Conservation (phyloP, 2,888 invertebrate species). For the Apodemia duryi region DNA sequence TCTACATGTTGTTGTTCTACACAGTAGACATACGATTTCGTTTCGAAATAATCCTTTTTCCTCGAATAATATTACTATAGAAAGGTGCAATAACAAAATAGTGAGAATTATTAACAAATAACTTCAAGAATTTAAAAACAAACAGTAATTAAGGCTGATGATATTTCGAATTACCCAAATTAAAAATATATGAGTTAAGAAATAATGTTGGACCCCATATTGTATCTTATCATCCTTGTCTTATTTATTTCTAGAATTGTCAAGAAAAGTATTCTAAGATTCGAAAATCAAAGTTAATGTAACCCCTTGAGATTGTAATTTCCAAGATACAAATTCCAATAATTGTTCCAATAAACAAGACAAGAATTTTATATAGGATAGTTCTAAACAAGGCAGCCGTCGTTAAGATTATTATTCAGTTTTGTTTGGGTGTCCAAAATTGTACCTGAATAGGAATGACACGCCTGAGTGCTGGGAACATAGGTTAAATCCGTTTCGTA, state of each 20-base stretch:
- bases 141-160: slow-evolving; percentile 51
- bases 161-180: slow-evolving; percentile 64
- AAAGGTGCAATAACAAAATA: slow-evolving; percentile 16
- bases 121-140: slow-evolving; percentile 34
- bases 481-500: slow-evolving; percentile 76
- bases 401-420: slow-evolving; percentile 78
- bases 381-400: slow-evolving; percentile 81
- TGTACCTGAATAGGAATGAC: slow-evolving; percentile 74
- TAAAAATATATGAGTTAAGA: slow-evolving; percentile 66
- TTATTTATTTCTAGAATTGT: neutral
- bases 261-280: no score
- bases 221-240: neutral
- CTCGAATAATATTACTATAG: slow-evolving; percentile 30
- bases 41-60: slow-evolving; percentile 71
- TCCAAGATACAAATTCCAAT: no score
- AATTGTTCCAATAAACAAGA: slow-evolving; percentile 15
- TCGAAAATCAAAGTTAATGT: no score
- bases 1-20: slow-evolving; percentile 70
- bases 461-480: slow-evolving; percentile 67
- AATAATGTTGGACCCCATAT: slow-evolving; percentile 58
- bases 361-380: slow-evolving; percentile 18
- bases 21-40: slow-evolving; percentile 77
- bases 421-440: slow-evolving; percentile 65
- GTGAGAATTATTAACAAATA: slow-evolving; percentile 18
- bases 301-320: no score